A percentile compares a stretch with the other conserved stretches of the same genome.
These are phyloP conservation scores for Nineta flava DNA, from an alignment of 2,888 invertebrate species.

Conservation along the genomic window DNA sequence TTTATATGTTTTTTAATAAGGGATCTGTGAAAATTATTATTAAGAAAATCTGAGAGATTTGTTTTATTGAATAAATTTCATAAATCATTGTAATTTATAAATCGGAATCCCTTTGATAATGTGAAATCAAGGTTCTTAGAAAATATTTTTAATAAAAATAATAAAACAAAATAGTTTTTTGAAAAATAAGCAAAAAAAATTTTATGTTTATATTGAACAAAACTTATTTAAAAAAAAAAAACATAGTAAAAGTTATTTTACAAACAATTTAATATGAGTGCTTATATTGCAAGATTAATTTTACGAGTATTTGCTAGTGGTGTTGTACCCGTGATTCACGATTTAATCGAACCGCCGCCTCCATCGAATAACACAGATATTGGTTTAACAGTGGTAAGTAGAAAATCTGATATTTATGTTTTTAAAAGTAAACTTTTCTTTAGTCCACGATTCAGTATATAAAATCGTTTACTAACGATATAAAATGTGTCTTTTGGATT, in stretches of 20 bases:
- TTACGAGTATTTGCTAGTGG: not conserved
- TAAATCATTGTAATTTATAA: no score
- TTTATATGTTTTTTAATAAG: no score
- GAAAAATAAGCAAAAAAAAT: not conserved
- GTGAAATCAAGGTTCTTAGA: not conserved
- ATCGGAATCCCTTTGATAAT: no score
- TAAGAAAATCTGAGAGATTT: no score
- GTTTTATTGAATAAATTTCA: no score
- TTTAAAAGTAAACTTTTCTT: no score
- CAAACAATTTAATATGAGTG: not conserved
- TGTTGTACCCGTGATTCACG: not conserved
- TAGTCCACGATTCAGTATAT: no score
- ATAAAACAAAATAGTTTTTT: not conserved
- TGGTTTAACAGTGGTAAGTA: constrained; percentile 2
- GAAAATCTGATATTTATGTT: no score
- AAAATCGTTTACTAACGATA: no score
- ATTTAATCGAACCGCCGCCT: not conserved
- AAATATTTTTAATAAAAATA: not conserved
- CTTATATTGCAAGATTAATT: not conserved
- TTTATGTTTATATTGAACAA: not conserved
- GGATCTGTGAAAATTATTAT: no score
- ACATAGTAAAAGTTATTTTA: no score
- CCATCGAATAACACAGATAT: not conserved
- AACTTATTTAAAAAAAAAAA: not conserved
- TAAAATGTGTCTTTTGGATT: no score